Base-by-base conservation (phyloP, 2,888 invertebrate species). In the Drosophila glabriapex region DNA sequence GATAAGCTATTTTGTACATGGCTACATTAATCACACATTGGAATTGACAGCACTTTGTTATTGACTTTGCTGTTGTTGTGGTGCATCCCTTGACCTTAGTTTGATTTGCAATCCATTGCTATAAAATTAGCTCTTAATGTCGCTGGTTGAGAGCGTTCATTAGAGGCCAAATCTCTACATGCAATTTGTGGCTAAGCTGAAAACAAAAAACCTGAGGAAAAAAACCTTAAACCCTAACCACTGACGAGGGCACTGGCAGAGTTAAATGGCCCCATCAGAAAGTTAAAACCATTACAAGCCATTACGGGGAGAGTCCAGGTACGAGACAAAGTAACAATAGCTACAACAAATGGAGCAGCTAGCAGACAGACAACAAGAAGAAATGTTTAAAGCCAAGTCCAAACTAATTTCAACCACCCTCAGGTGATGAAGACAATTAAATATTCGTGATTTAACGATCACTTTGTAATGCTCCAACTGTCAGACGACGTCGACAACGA, bases 371-470 rank as follows among this genome's bases (percentile, higher is more conserved):
- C 39, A 54, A 54, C 41, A 65, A 71, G 76, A 78, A 74, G 76
- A 83, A 88, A 85, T 84, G 81, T 78, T 82, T 67, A 70, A 76
- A 83, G 75, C 75, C 86, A 88, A 85, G 78, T 83, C 89, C 82
- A 90, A 88, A 91, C 91, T 90, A 88, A 90, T 90, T 92, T 90
- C 83, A 89, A 87, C 85, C 88, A 91, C 91, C 93, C 92, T 91
- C 90, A 92, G 93, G 93, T 92, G 92, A 91, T 92, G 90, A 92
- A 93, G 92, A 92, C 93, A 93, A 93, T 93, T 93, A 93, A 93
- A 93, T 93, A 92, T 92, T 93, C 93, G 93, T 93, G 93, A 93
- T 93, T 92, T 91, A 92, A 91, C 92, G 93, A 93, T 93, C 92
- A 93, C 92, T 91, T 91, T 85, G 89, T 90, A 90, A 89, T 92